These are phyloP conservation scores for Leptinotarsa lineolata DNA, from an alignment of 1,140 invertebrate species.

Conservation along the genomic window DNA sequence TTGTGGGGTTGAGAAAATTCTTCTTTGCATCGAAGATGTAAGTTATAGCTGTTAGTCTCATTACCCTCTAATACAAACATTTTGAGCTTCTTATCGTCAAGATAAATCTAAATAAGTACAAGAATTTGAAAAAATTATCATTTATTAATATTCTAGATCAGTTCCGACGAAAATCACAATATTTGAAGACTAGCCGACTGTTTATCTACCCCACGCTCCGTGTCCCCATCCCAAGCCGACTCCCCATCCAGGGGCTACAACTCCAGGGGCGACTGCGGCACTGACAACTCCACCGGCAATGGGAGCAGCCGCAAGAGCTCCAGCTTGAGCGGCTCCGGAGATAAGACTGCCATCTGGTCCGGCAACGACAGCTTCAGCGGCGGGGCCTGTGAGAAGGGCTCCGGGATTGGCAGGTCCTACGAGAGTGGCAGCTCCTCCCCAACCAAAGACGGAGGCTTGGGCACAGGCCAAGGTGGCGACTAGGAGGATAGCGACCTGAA, in stretches of 20 bases:
- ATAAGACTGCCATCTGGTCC: slow-evolving; percentile 50
- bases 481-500: slow-evolving; percentile 45
- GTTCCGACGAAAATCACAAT: slow-evolving; percentile 13
- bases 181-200: not conserved
- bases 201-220: slow-evolving; percentile 26
- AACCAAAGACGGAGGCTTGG: slow-evolving; percentile 43
- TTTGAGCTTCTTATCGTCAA: not conserved
- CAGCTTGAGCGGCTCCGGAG: slow-evolving; percentile 43
- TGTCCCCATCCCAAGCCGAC: slow-evolving; percentile 28
- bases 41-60: too few relatives aligned
- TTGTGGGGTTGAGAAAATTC: too few relatives aligned
- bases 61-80: too few relatives aligned
- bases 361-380: slow-evolving; percentile 34
- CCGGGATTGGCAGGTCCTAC: slow-evolving; percentile 48
- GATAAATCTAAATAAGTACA: not conserved
- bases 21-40: too few relatives aligned
- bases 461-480: slow-evolving; percentile 41
- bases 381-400: slow-evolving; percentile 44
- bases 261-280: slow-evolving; percentile 44
- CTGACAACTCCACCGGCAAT: slow-evolving; percentile 46
- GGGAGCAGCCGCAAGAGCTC: slow-evolving; percentile 41
- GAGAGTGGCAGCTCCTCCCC: slow-evolving; percentile 40
- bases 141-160: not conserved
- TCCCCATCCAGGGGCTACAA: slow-evolving; percentile 31
- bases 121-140: not conserved